These are phyloP conservation scores for Myotis brandtii DNA, from an alignment of 2,113 vertebrate species.

Conservation along the genomic window DNA sequence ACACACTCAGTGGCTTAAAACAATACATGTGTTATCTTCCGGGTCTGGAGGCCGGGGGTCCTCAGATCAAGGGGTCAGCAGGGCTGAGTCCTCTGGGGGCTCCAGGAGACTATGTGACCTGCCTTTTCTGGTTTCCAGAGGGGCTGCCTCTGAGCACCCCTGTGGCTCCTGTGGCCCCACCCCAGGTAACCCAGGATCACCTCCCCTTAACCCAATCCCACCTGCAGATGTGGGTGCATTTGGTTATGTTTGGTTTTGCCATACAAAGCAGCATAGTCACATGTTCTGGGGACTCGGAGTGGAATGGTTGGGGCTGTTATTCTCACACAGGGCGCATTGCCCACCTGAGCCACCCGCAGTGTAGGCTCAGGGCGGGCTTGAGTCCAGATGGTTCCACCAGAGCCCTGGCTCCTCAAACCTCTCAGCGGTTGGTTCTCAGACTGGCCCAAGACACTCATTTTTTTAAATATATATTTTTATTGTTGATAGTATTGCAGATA, in stretches of 20 bases:
- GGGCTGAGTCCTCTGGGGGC: not conserved
- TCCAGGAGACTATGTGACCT: not conserved
- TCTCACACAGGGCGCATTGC: not conserved
- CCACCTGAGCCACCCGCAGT: not conserved
- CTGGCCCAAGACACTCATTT: not conserved
- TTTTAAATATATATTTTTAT: not conserved
- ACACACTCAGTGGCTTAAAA: not conserved
- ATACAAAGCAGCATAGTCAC: not conserved
- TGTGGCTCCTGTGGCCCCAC: not conserved
- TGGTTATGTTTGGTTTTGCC: too few species aligned
- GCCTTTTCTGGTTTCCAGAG: not conserved
- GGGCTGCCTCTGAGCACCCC: not conserved
- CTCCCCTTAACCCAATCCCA: too few species aligned
- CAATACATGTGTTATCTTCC: not conserved
- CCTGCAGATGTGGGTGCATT: not conserved
- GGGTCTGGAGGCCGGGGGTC: not conserved
- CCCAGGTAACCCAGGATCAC: not conserved
- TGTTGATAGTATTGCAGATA: too few species aligned
- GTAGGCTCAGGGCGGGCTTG: fast-evolving
- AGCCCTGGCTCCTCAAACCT: not conserved
- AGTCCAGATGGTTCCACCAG: not conserved
- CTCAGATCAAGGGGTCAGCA: not conserved
- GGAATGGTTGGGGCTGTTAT: fast-evolving
- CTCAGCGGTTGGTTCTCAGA: not conserved
- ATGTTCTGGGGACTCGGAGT: not conserved